A percentile compares a stretch with the other conserved stretches of the same genome.
Evolutionary conservation across 2,888 invertebrate species (phyloP).

Genomic region (Dimorphilus gyrociliatus): DNA sequence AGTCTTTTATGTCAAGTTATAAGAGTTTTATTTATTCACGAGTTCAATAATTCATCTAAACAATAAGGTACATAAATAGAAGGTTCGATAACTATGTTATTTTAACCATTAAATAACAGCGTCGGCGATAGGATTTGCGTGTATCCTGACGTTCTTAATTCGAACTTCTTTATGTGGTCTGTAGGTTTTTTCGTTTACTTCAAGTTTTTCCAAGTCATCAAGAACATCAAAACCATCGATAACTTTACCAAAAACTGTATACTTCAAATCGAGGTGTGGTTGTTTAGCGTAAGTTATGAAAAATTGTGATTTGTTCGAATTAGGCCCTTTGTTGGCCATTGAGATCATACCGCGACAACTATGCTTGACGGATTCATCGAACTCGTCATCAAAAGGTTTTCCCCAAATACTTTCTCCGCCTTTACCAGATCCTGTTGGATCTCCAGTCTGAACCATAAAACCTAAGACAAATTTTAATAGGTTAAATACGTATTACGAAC

Average conservation of each 20-base stretch:
- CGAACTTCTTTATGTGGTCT: slow-evolving; percentile 68
- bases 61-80: too few relatives aligned
- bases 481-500: too few relatives aligned
- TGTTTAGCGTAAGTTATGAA: slow-evolving; percentile 88
- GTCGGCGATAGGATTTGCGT: slow-evolving; percentile 83
- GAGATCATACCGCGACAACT: slow-evolving; percentile 71
- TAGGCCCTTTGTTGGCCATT: slow-evolving; percentile 97
- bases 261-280: slow-evolving; percentile 86
- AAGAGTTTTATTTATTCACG: too few relatives aligned
- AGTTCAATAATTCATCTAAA: too few relatives aligned
- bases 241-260: slow-evolving; percentile 85
- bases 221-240: slow-evolving; percentile 92
- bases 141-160: slow-evolving; percentile 78
- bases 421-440: slow-evolving; percentile 52
- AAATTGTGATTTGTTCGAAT: slow-evolving; percentile 93
- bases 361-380: slow-evolving; percentile 61
- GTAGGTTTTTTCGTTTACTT: slow-evolving; percentile 82
- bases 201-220: slow-evolving; percentile 83
- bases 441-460: slow-evolving; percentile 6
- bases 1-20: too few relatives aligned
- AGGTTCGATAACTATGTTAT: too few relatives aligned
- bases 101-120: too few relatives aligned
- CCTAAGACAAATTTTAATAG: too few relatives aligned
- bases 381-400: slow-evolving; percentile 88
- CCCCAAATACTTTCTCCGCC: slow-evolving; percentile 94